A percentile compares a stretch with the other conserved stretches of the same genome.
Conservation (phyloP, 2,797 vertebrate species). For the Myripristis murdjan region DNA sequence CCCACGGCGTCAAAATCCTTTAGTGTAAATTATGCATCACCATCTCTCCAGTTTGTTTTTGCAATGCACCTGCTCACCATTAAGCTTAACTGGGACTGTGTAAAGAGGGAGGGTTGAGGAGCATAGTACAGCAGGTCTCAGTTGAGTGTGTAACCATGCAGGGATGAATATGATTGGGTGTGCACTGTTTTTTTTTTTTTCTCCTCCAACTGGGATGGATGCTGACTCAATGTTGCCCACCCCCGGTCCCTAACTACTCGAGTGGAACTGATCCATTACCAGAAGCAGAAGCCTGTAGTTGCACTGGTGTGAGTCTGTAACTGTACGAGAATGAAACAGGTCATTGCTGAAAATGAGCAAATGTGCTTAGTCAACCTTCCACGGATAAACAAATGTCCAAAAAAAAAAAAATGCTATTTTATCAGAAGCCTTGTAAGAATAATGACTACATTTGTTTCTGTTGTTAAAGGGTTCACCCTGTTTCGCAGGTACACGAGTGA, state of each 20-base stretch:
- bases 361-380: conserved; percentile 37
- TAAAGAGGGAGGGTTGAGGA: not conserved
- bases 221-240: no score
- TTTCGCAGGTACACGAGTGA: conserved; percentile 38
- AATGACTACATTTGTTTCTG: conserved; percentile 36
- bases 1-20: conserved; percentile 23
- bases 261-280: no score
- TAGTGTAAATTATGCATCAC: conserved; percentile 31
- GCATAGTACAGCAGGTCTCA: not conserved
- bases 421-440: conserved; percentile 27
- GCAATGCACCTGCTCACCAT: not conserved
- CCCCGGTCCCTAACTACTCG: no score
- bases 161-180: no score
- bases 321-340: no score
- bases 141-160: no score
- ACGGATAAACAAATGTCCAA: conserved; percentile 26
- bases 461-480: conserved; percentile 45
- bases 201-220: no score
- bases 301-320: no score
- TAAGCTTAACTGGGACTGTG: not conserved
- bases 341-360: conserved; percentile 30
- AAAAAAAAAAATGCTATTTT: conserved; percentile 18
- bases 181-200: no score
- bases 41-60: conserved; percentile 19
- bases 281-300: no score